These are phyloP conservation scores for Hybos culiciformis DNA, from an alignment of 2,888 invertebrate genomes.

Conservation along the genomic window DNA sequence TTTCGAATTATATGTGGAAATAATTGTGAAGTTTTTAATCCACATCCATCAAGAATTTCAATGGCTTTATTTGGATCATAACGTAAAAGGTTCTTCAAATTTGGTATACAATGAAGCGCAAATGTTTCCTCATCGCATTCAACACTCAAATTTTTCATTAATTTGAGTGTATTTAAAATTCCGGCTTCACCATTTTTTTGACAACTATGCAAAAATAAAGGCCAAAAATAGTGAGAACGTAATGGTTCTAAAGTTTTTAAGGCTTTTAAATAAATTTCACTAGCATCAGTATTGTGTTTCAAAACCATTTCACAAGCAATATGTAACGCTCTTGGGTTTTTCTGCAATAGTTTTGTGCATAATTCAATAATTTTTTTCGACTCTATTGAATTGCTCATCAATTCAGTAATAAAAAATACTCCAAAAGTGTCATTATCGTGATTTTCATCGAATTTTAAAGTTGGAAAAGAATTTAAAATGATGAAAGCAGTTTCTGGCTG, in stretches of 20 bases:
- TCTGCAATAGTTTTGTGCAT: conserved; percentile 21
- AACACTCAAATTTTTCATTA: conserved; percentile 41
- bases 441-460: conserved; percentile 25
- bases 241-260: conserved; percentile 21
- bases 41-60: conserved; percentile 22
- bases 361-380: conserved; percentile 26
- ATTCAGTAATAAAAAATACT: conserved; percentile 42
- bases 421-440: conserved; percentile 44
- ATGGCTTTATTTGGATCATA: conserved; percentile 22
- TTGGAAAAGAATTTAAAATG: conserved; percentile 30
- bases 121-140: conserved; percentile 45
- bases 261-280: conserved; percentile 20
- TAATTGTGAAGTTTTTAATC: conserved; percentile 22
- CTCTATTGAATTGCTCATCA: conserved; percentile 41
- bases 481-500: conserved; percentile 38
- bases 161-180: conserved; percentile 39
- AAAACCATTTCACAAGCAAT: conserved; percentile 43
- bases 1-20: conserved; percentile 23
- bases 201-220: conserved; percentile 40
- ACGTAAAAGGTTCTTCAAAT: conserved; percentile 24
- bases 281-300: conserved; percentile 22
- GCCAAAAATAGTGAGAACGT: conserved; percentile 54
- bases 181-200: conserved; percentile 39
- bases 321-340: conserved; percentile 33
- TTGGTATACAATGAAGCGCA: conserved; percentile 41